Percentiles rank a stretch among this genome's conserved stretches.
These are phyloP conservation scores for Ormyrus pomaceus DNA, from an alignment of 2,888 invertebrate genomes.

Conservation along the genomic window DNA sequence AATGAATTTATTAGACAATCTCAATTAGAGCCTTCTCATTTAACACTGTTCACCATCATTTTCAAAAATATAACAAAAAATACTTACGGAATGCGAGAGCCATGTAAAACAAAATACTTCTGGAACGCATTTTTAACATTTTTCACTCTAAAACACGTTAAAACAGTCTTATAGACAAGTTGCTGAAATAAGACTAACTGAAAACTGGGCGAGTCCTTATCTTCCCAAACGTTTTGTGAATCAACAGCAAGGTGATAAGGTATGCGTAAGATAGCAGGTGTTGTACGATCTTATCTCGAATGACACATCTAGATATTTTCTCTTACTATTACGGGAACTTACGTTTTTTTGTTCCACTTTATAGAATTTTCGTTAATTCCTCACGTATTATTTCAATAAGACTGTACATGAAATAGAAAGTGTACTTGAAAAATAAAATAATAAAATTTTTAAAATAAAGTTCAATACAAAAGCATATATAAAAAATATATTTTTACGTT, in stretches of 20 bases:
- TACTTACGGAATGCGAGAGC: constrained; percentile 70
- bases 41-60: too few species aligned
- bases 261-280: constrained; percentile 54
- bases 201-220: constrained; percentile 55
- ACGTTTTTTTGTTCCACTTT: not conserved
- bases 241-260: constrained; percentile 67
- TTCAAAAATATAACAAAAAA: not conserved
- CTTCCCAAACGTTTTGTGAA: constrained; percentile 62
- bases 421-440: not conserved
- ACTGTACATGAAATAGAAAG: not conserved
- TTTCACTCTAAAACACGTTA: not conserved
- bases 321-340: not conserved
- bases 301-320: constrained; percentile 47
- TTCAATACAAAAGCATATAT: too few species aligned
- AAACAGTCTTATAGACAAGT: not conserved
- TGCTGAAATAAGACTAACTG: not conserved
- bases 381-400: not conserved
- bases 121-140: constrained; percentile 61
- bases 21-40: too few species aligned
- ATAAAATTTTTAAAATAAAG: too few species aligned
- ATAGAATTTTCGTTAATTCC: not conserved
- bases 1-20: too few species aligned
- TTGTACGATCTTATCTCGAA: constrained; percentile 42
- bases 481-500: too few species aligned
- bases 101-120: constrained; percentile 66